Percentiles rank a stretch among this genome's conserved stretches.
These are phyloP conservation scores for Caenorhabditis wallacei DNA, from an alignment of 2,888 invertebrate species.

Conservation along the genomic window DNA sequence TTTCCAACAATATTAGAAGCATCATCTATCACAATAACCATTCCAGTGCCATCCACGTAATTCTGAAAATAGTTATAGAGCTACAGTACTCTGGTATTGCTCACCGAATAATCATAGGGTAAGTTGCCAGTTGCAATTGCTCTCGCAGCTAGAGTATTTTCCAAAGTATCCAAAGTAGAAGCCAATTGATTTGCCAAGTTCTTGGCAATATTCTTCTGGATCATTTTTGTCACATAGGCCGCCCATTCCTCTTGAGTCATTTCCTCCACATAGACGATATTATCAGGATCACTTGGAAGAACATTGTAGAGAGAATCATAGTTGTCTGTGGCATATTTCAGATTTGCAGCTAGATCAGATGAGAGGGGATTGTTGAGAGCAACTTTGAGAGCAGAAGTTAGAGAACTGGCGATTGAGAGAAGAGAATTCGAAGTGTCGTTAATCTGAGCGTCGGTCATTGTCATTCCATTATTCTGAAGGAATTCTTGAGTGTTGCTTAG, in stretches of 20 bases:
- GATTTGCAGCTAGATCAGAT: conserved; percentile 68
- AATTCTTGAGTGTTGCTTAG: conserved; percentile 68
- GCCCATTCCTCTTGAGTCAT: conserved; percentile 76
- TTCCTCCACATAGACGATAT: conserved; percentile 77
- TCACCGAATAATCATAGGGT: conserved; percentile 60
- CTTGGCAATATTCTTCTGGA: conserved; percentile 70
- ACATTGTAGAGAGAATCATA: conserved; percentile 74
- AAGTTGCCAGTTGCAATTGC: conserved; percentile 62
- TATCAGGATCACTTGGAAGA: conserved; percentile 69
- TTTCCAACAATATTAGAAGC: conserved; percentile 62
- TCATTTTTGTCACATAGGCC: conserved; percentile 70
- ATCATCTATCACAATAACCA: conserved; percentile 65
- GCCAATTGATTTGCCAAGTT: conserved; percentile 64
- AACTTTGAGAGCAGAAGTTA: conserved; percentile 53
- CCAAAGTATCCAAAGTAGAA: conserved; percentile 65
- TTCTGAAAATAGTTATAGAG: conserved; percentile 34
- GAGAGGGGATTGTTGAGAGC: conserved; percentile 71
- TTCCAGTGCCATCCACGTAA: conserved; percentile 57
- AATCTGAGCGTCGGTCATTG: conserved; percentile 67
- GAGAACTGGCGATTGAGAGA: conserved; percentile 63
- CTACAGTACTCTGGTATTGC: background rate
- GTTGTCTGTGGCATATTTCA: conserved; percentile 70
- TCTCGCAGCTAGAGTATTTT: conserved; percentile 66
- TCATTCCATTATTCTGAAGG: conserved; percentile 67
- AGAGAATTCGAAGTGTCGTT: conserved; percentile 63